phyloP scores from a whole-genome alignment of 2,797 vertebrate species.

The Vultur gryphus region DNA sequence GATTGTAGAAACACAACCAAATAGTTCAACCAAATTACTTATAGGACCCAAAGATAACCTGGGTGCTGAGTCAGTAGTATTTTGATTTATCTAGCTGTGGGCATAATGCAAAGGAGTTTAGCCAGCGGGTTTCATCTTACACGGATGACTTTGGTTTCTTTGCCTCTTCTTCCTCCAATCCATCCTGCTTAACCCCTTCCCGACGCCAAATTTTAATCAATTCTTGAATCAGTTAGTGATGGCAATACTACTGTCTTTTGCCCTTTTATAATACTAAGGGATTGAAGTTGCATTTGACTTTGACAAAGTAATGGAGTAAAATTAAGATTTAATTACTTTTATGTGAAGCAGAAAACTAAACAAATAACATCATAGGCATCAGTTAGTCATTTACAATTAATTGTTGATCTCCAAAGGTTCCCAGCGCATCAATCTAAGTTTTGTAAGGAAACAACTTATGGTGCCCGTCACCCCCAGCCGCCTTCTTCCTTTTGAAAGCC shows the following conservation, averaged over 20 bases:
- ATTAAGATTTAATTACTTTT: not conserved
- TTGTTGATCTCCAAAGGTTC: not conserved
- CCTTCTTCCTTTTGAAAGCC: not conserved
- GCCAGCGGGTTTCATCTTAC: not conserved
- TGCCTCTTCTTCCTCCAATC: not conserved
- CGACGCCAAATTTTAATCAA: not conserved
- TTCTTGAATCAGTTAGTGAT: not conserved
- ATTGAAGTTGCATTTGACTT: not conserved
- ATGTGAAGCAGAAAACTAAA: not conserved
- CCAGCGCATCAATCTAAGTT: not conserved
- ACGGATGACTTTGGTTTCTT: not conserved
- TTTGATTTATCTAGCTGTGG: not conserved
- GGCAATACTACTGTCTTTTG: not conserved
- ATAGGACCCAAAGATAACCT: not conserved
- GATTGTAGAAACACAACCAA: not conserved
- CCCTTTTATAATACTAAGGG: not conserved
- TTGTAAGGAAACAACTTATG: not conserved
- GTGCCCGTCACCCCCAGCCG: fast-evolving
- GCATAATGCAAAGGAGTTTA: not conserved
- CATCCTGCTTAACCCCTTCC: not conserved
- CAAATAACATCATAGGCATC: not conserved
- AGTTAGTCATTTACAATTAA: not conserved
- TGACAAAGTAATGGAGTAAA: not conserved
- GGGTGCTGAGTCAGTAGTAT: not conserved
- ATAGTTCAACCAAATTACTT: not conserved